Percentiles rank a stretch among this genome's conserved stretches.
These are phyloP conservation scores for Esox lucius DNA, from an alignment of 2,797 vertebrate species.

Conservation along the genomic window DNA sequence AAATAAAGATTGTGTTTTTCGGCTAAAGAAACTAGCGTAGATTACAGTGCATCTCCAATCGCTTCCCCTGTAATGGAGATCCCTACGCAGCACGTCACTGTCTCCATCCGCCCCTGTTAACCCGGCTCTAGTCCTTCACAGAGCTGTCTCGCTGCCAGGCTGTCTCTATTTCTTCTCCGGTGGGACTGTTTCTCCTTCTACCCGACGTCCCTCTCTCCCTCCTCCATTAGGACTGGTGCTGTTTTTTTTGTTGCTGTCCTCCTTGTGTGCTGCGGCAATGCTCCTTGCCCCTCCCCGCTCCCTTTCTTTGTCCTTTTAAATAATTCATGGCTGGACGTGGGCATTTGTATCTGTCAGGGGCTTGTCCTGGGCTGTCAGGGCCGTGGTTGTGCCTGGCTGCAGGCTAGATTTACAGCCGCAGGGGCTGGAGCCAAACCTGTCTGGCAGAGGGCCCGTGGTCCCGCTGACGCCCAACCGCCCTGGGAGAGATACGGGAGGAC, in stretches of 20 bases:
- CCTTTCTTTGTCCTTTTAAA: conserved; percentile 23
- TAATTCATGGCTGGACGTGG: conserved; percentile 38
- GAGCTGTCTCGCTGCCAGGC: neutral
- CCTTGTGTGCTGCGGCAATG: conserved; percentile 17
- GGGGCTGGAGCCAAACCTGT: conserved; percentile 4
- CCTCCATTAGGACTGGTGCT: neutral
- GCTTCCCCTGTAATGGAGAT: neutral
- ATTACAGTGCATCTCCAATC: neutral
- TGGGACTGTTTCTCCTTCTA: conserved; percentile 2
- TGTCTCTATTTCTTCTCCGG: neutral
- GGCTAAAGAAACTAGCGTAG: neutral
- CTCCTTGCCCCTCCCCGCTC: conserved; percentile 10
- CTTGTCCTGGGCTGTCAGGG: conserved; percentile 23
- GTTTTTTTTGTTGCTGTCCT: neutral
- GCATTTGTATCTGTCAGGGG: conserved; percentile 41
- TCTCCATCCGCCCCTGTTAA: neutral
- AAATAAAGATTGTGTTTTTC: too few relatives aligned
- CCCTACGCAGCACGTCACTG: neutral
- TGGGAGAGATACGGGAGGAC: neutral
- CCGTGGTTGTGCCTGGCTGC: conserved; percentile 19
- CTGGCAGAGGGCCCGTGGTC: neutral
- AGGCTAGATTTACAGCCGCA: conserved; percentile 19
- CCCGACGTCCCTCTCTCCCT: conserved; percentile 2
- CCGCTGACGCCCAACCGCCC: neutral
- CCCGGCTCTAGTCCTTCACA: neutral